Conservation (phyloP, 2,888 invertebrate genomes). For the Anorthoa munda region DNA sequence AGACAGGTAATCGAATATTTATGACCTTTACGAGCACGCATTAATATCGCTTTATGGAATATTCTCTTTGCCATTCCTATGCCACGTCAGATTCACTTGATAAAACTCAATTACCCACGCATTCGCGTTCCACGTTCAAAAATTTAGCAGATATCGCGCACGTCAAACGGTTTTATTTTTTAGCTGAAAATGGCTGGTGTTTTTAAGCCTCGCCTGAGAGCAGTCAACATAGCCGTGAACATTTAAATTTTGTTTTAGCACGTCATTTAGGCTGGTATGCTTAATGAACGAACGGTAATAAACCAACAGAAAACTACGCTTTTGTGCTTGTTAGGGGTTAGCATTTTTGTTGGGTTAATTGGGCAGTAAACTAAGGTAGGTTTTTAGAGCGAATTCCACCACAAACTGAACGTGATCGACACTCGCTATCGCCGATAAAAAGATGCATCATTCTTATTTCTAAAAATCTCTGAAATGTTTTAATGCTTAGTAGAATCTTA, state of each 20-base stretch:
- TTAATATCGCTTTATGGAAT: slow-evolving; percentile 30
- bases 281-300: slow-evolving; percentile 30
- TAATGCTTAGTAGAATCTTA: too few relatives aligned
- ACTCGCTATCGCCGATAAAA: too few relatives aligned
- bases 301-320: slow-evolving; percentile 22
- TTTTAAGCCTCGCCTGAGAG: slow-evolving; percentile 38
- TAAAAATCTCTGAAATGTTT: too few relatives aligned
- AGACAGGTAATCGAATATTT: slow-evolving; percentile 51
- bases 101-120: slow-evolving; percentile 9
- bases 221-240: slow-evolving; percentile 13
- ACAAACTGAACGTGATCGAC: too few relatives aligned
- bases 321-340: not conserved
- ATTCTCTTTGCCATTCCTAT: slow-evolving; percentile 41
- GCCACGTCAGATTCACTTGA: slow-evolving; percentile 19
- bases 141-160: slow-evolving; percentile 1
- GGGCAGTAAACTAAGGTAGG: not conserved
- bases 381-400: not conserved
- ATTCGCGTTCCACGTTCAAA: not conserved
- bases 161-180: slow-evolving; percentile 22
- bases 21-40: slow-evolving; percentile 18
- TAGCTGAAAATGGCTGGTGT: not conserved
- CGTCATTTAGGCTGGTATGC: slow-evolving; percentile 38
- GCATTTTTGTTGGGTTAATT: slow-evolving; percentile 7
- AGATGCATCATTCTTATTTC: too few relatives aligned
- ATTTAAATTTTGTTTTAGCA: slow-evolving; percentile 38